These are phyloP conservation scores for Chaetodon trifascialis DNA, from an alignment of 2,113 vertebrate genomes.

Conservation along the genomic window DNA sequence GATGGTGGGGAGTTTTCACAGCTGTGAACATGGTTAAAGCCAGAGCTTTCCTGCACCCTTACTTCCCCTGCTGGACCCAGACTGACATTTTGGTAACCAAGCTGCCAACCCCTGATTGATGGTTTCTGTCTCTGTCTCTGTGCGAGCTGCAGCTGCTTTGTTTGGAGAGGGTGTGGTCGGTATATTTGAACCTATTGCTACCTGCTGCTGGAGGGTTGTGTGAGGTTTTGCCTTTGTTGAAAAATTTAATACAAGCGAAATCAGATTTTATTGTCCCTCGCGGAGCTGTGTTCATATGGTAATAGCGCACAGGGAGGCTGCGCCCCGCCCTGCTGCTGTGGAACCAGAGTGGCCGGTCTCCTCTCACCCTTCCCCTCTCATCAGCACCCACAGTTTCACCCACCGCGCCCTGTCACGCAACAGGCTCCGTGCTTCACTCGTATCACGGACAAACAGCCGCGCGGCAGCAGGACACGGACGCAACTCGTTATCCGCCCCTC, in stretches of 20 bases:
- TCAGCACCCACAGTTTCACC: neutral
- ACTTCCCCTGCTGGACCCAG: slow-evolving; percentile 3
- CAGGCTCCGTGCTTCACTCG: neutral
- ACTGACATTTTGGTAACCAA: slow-evolving; percentile 42
- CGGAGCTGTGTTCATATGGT: slow-evolving; percentile 5
- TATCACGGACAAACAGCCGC: neutral
- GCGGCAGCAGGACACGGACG: neutral
- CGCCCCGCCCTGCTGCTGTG: slow-evolving; percentile 51
- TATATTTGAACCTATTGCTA: neutral
- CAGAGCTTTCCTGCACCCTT: neutral
- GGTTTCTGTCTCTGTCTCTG: slow-evolving; percentile 32
- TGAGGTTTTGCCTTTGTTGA: neutral
- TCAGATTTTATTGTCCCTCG: neutral
- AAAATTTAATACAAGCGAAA: neutral
- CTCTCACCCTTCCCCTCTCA: neutral
- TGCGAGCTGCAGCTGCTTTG: slow-evolving; percentile 35
- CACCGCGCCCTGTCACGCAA: no score
- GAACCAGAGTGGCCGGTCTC: slow-evolving; percentile 13
- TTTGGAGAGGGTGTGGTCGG: slow-evolving; percentile 56
- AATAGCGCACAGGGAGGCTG: neutral
- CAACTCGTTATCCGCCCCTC: neutral
- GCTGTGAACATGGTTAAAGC: neutral
- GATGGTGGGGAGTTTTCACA: neutral
- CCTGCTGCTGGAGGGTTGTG: neutral
- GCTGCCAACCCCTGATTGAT: slow-evolving; percentile 46